Evolutionary conservation across 2,113 vertebrate genomes (phyloP), one percentile per base, ranked within the genome.

Genomic region (Anguilla rostrata): DNA sequence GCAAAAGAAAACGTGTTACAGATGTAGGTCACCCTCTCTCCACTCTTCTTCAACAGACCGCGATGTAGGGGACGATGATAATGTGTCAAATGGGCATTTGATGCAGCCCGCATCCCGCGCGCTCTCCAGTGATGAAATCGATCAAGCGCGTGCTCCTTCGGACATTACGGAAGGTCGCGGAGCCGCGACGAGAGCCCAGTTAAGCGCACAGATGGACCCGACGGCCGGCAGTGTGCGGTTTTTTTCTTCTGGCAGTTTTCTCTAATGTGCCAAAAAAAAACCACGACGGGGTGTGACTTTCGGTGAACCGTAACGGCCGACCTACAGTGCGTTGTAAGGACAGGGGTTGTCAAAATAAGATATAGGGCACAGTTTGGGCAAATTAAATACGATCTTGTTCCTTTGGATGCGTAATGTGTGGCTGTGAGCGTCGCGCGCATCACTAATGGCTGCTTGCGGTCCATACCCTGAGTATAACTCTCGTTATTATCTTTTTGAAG

Each of bases 11-110:
- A 53, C 46, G 83, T 46, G 49, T 78, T 81, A 78, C 85, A 81
- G 57, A 84, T 81, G 46, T 84, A 86, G 85, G 85, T 84, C 84
- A 34, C 71, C 26, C 2, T 81, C 2, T 81, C 39, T 81, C 79
- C 79, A 46, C 39, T 18, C 40, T 83, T 81, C 34, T 87, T 53
- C 12, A 75, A 49, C 85, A 34, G 81, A 29, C 71, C 63, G 26
- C 29, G 43, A 40, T 43, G 43, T 22, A 83, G 49, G 84, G 34
- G 8, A 41, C 63, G 49, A 53, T 49, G 22, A 56, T 40, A 20
- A 87, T 79, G 43, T 71, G 83, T 82, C 82, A 41, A 39, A 66
- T 39, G n/a, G 12, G 41, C 66, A n/a, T 83, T 85, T 34, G 66
- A 82, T 49, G 63, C 79, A 83, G 80, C 83, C 18, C 39, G 80